Evolutionary conservation across 2,113 vertebrate genomes (phyloP), one percentile per base, ranked within the genome.

Genomic region (Gadus chalcogrammus): DNA sequence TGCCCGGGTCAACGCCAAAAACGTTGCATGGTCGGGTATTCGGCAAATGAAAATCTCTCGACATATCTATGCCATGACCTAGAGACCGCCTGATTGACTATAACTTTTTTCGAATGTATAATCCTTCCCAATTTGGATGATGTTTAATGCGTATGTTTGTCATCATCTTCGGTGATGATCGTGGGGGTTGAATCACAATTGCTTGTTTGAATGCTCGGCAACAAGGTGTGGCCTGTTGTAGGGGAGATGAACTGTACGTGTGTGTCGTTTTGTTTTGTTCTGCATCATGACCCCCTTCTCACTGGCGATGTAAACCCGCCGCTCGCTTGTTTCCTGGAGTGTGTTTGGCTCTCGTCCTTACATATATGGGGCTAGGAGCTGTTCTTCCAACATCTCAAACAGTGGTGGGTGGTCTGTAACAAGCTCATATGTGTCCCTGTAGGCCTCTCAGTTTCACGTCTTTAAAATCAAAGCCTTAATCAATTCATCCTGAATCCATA

Each of bases 361-460:
- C 69, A 66, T 75, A 80, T 69, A 69, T 76, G 84, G 68, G 72
- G 81, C 73, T 82, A 81, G 84, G 83, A 85, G 70, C 71, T 71
- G 72, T 82, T 68, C 62, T 60, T 73, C 79, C 80, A 74, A 80
- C 69, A 65, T 79, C 70, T 76, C 38, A 82, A 69, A 55, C 71
- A 53, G 68, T 84, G 84, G 79, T 85, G 84, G 79, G 88, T 89
- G 90, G 88, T 89, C 88, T 71, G 78, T 79, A 82, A 82, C 79
- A 70, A 24, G 27, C 73, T 61, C 20, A 80, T 81, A 75, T 72
- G 20, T 60, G 74, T 58, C n/a, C 13, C 55, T n/a, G 42, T 48
- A 13, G 42, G 42, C 55, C 15, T 58, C n/a, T 58, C 15, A 16
- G 55, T 58, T 58, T 17, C 55, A 58, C 55, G n/a, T 58, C n/a